Evolutionary conservation across 2,113 vertebrate species (phyloP).

Genomic region (Colistium nudipinnis): DNA sequence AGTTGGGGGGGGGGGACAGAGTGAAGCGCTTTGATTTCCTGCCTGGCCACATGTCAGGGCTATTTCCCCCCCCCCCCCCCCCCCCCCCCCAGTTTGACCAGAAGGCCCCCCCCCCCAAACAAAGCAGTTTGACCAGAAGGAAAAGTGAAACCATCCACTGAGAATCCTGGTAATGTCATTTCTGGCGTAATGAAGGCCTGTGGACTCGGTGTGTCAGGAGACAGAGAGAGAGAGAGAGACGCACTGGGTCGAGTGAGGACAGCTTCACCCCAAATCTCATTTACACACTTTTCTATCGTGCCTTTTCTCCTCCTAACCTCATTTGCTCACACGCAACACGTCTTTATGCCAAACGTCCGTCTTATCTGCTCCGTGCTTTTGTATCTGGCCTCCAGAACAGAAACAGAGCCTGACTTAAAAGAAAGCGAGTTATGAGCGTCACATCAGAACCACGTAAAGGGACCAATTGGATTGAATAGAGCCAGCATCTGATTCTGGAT

Average conservation of each 20-base stretch:
- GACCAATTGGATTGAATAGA: too few relatives aligned
- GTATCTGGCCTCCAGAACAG: constrained; percentile 12
- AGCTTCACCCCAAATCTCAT: constrained; percentile 50
- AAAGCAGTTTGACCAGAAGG: constrained; percentile 38
- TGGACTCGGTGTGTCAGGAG: constrained; percentile 43
- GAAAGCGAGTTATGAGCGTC: neutral
- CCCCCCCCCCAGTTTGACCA: constrained; percentile 30
- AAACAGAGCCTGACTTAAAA: neutral
- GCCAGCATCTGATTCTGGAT: too few relatives aligned
- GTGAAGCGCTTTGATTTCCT: constrained; percentile 5
- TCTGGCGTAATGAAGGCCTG: constrained; percentile 45
- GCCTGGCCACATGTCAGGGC: constrained; percentile 6
- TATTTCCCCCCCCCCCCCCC: too few relatives aligned
- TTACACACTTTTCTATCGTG: constrained; percentile 50
- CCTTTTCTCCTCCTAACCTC: constrained; percentile 27
- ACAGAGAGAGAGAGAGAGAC: too few relatives aligned
- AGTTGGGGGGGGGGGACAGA: neutral
- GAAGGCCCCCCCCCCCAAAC: constrained; percentile 24
- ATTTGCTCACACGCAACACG: constrained; percentile 41
- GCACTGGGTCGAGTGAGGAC: constrained; percentile 68
- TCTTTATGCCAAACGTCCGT: constrained; percentile 3
- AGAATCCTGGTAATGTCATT: constrained; percentile 13
- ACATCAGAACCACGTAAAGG: neutral
- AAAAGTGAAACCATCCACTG: constrained; percentile 37
- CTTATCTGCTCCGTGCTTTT: neutral